Evolutionary conservation across 2,113 vertebrate species (phyloP), one percentile per base, ranked within the genome.

Genomic region (Vulpes vulpes): DNA sequence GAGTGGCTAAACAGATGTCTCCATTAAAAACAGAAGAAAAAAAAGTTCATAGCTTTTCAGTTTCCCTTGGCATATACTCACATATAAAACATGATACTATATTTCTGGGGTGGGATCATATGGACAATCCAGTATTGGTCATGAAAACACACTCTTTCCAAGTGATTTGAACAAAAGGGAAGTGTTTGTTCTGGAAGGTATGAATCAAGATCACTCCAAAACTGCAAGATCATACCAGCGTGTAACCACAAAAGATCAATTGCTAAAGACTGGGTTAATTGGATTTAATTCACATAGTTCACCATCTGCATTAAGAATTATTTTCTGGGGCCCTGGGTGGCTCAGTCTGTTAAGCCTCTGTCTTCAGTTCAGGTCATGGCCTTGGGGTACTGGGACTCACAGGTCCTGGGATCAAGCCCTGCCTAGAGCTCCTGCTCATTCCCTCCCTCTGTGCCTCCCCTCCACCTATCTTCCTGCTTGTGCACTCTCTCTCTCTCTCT

Each of bases 81-180:
- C 2, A 55, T 1, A 53, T 15, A 11, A 74, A n/a, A n/a, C 12
- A 83, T 16, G 3, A 65, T 11, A 59, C 1, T 1, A 30, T 67
- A 60, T 62, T 35, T 82, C 73, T 32, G 0, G 17, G 32, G 17
- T 60, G 19, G 49, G 3, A 19, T 49, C 38, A 69, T 57, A 32
- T 8, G 53, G 11, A 69, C 55, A 92, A 83, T 84, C 87, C 83
- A 12, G 64, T 64, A 73, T 49, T 22, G 11, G 35, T 19, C 7
- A 43, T 95, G 6, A 71, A 92, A 84, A 83, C 14, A 69, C 2
- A 32, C 65, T 94, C 22, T 73, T 73, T 64, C n/a, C 69, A 95
- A 73, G 20, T 86, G 11, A 74, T 32, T 67, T 59, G 10, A 27
- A 20, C 32, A 55, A 35, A 91, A 17, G 22, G 19, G 6, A 3